A percentile compares a stretch with the other conserved stretches of the same genome.
These are phyloP conservation scores for Lydus trimaculatus DNA, from an alignment of 2,888 invertebrate genomes.

Conservation along the genomic window DNA sequence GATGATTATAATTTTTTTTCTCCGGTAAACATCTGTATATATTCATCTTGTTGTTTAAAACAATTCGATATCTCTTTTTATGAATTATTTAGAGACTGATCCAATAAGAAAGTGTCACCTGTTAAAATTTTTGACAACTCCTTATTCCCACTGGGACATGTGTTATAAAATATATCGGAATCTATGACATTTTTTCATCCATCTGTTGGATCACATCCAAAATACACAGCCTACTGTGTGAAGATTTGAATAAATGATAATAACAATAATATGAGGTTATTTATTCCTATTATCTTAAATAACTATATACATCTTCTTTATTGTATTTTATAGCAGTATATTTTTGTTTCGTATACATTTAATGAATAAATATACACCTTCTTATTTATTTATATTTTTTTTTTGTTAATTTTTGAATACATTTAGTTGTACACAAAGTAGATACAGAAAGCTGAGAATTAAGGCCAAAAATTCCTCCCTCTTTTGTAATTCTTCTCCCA, in stretches of 20 bases:
- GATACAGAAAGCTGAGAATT: slow-evolving; percentile 8
- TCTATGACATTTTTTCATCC: neutral
- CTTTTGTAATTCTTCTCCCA: slow-evolving; percentile 5
- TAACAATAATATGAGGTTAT: neutral
- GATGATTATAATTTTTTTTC: too few relatives aligned
- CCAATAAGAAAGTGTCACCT: neutral
- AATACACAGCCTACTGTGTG: neutral
- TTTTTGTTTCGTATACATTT: slow-evolving; percentile 29
- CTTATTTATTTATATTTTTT: too few relatives aligned
- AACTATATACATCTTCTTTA: slow-evolving; percentile 38
- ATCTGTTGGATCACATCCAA: neutral
- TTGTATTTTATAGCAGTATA: slow-evolving; percentile 42
- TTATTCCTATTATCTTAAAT: neutral
- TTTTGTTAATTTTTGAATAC: slow-evolving; percentile 30
- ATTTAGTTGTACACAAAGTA: slow-evolving; percentile 10
- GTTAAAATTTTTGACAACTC: neutral
- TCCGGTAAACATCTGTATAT: too few relatives aligned
- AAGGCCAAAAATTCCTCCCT: slow-evolving; percentile 19
- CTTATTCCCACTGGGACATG: neutral
- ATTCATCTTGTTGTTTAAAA: neutral
- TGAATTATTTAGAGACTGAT: slow-evolving; percentile 7
- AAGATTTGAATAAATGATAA: neutral
- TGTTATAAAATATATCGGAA: neutral
- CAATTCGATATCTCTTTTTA: slow-evolving; percentile 10
- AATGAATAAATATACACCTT: slow-evolving; percentile 16